Base-by-base conservation (phyloP, 37 sponge, comb jelly and placozoan genomes). In the Trichoplax adhaerens region DNA sequence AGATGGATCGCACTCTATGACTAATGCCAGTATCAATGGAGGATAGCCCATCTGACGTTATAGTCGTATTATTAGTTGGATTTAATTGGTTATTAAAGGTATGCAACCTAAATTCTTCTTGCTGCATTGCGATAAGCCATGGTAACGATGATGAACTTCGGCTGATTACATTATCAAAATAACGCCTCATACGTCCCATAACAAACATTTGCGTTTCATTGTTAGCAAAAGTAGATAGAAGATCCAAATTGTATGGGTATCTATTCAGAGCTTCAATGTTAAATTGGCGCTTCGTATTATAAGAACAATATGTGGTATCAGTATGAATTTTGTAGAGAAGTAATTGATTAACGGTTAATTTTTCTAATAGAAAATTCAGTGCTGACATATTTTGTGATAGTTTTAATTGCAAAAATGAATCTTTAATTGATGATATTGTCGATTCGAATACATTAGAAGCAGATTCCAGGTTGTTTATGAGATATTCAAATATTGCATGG, bases 1-100 rank as follows among this genome's bases (percentile, higher is more conserved):
- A 74, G 12, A 87, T 64, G 5, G 82, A 68, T 54, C 84, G 58
- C 49, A 90, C 69, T 6, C 91, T 65, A 65, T 83, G 67, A 12
- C 78, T 66, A 5, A 83, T 58, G 0, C 84, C 72, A n/a, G 72
- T 5, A 71, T 71, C 72, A 52, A 71, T 6, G 6, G 62, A 62
- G 8, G 62, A 63, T 51, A 58, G 59, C 5, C 62, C 29, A 29
- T 29, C 29, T 29, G 29, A 29, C 29, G 29, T 29, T 29, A 29
- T 29, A 29, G 29, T 29, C 29, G 29, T 29, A 29, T 29, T 29
- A 29, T 29, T 29, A 29, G 29, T 29, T 29, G 29, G 29, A 29
- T 29, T 29, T 29, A 29, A 29, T 29, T 29, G 29, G 29, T 29
- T 29, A 29, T 29, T 29, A 29, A 29, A 51, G 50, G 12, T 0